Base-by-base conservation (phyloP, 2,797 vertebrate genomes). In the Sebastes trivittatus region DNA sequence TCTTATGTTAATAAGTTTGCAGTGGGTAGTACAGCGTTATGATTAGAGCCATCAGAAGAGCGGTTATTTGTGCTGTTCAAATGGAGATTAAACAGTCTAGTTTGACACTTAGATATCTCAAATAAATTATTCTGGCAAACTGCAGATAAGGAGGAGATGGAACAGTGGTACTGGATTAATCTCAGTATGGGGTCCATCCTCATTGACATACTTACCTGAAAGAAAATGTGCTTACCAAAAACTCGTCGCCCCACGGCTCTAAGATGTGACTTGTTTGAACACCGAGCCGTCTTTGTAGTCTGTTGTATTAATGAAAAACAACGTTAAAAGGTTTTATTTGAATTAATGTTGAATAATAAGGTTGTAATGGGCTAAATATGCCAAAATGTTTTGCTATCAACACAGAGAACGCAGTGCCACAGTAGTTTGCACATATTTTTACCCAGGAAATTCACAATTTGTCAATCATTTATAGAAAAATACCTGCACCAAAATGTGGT, bases 1-100 rank as follows among this genome's bases (percentile, higher is more conserved):
- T 84, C 84, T 83, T 75, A 85, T 87, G 88, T 82, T 91, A 89
- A 91, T 90, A 81, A 2, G 2, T 78, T 88, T 89, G 77, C 84
- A 83, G 82, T 77, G 86, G 78, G 60, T 73, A 70, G 60, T 72
- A 68, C 73, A 23, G 78, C 20, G 27, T 84, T 85, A 64, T 81
- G 89, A 89, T 85, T 84, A 87, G 70, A 89, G 83, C 60, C 66
- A 83, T 89, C 77, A 87, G 62, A 80, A 36, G 81, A 87, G 80
- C 65, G 61, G 36, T 78, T 83, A 72, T 86, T 86, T 86, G 65
- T 77, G 73, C 70, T 87, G 84, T 81, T 90, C 75, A 69, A 84
- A 86, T 74, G 68, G 80, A 91, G 87, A 93, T 90, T 88, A 84
- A 80, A 89, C 86, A 84, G 83, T 87, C 60, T 67, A 64, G 70